Evolutionary conservation across 2,113 vertebrate species (phyloP).

Genomic region (Mungos mungo): DNA sequence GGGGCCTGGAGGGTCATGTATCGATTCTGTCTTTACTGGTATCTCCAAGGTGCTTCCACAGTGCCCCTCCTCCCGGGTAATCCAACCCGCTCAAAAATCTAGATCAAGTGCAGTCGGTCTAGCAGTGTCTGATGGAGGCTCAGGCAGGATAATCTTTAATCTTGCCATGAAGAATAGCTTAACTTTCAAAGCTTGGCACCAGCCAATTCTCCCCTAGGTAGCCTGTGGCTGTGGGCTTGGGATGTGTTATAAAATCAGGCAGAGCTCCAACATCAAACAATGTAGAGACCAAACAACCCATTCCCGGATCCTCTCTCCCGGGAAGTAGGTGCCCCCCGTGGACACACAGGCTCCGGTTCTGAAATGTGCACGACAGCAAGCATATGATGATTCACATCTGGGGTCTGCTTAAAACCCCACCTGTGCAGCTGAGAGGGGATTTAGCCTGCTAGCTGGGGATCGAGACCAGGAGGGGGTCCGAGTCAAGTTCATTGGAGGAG

Average conservation of each 20-base stretch:
- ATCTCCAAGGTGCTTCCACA: background rate
- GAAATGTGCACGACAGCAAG: background rate
- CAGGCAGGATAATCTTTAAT: background rate
- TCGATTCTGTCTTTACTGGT: background rate
- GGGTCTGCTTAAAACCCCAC: background rate
- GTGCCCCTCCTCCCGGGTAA: background rate
- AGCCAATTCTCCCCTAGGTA: background rate
- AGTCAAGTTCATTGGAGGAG: background rate
- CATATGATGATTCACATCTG: fast-evolving
- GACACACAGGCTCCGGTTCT: background rate
- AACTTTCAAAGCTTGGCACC: background rate
- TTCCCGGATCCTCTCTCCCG: background rate
- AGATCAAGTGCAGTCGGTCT: background rate
- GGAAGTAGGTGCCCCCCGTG: background rate
- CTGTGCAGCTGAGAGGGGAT: background rate
- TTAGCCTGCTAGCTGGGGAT: background rate
- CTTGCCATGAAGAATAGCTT: slow-evolving; percentile 13
- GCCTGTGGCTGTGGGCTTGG: background rate
- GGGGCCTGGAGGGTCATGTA: background rate
- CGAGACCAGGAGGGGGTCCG: background rate
- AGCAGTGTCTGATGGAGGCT: background rate
- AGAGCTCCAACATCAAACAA: background rate
- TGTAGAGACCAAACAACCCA: background rate
- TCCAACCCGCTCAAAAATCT: background rate
- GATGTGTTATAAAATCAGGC: background rate